Base-by-base conservation (phyloP, 2,797 vertebrate genomes). In the Trachurus trachurus region DNA sequence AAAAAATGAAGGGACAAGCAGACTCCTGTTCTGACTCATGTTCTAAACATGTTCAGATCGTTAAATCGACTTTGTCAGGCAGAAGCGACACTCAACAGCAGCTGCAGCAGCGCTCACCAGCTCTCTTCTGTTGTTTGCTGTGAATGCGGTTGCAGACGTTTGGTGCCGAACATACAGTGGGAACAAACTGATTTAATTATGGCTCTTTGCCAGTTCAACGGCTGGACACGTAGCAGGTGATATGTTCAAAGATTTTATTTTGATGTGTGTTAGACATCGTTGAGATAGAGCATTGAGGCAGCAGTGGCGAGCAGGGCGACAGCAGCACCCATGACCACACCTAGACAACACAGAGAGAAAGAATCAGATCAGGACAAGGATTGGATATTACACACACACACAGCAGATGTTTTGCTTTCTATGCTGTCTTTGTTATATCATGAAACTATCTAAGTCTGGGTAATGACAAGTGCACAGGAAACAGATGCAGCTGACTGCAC, bases 241-340 rank as follows among this genome's bases (percentile, higher is more conserved):
- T 58, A 62, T 49, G 37, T 74, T 61, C 10, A 64, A 72, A 60
- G 1, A 9, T 63, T 89, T 92, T 86, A 86, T 86, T 92, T 29
- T 37, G 4, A 4, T 42, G 47, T 59, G n/a, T 44, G 47, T 89
- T 60, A 81, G 44, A 86, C 66, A 4, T 95, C 93, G 53, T 8
- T 92, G 16, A 95, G 87, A 82, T 95, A 95, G 8, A 95, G 85
- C 66, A 95, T 82, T 0, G 94, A 95, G 45, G 83, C 91, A n/a
- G 88, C 94, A 2, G 90, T 78, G 62, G 95, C 94, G 3, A 96
- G 90, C 0, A 95, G 66, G 52, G 91, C 92, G 0, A 88, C 87
- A 21, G 72, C 92, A 2, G 91, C 53, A 5, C 87, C 94, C 82
- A 94, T 85, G 82, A 87, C 95, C 89, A 88, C 66, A 68, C 88